Conservation (phyloP, 2,797 vertebrate species). For the Cynopterus sphinx region DNA sequence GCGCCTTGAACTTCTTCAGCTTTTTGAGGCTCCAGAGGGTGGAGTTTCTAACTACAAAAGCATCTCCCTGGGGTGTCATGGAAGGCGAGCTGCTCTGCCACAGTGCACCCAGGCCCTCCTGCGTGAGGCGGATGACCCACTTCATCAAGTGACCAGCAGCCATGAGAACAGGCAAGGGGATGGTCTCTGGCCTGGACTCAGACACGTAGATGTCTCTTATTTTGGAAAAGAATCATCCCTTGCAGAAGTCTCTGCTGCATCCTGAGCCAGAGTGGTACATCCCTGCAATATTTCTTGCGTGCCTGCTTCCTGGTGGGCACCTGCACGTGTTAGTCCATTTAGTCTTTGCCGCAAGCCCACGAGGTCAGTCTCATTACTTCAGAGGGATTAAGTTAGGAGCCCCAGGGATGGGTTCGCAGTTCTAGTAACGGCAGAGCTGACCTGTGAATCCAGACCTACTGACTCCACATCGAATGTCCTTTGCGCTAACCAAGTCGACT, state of each 20-base stretch:
- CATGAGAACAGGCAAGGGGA: background rate
- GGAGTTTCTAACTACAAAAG: background rate
- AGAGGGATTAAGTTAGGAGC: background rate
- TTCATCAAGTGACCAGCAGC: background rate
- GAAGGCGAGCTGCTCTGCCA: background rate
- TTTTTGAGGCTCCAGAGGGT: background rate
- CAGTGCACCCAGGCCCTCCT: background rate
- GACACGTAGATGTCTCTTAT: background rate
- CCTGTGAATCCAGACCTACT: background rate
- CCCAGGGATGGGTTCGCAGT: background rate
- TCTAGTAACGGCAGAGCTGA: background rate
- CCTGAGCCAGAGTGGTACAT: background rate
- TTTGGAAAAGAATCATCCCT: background rate
- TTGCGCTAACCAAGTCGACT: background rate
- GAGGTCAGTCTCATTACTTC: background rate
- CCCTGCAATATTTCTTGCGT: no score
- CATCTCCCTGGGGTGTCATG: background rate
- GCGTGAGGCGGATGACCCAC: background rate
- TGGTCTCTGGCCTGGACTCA: background rate
- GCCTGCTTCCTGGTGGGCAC: background rate
- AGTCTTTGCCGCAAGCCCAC: background rate
- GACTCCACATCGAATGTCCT: background rate
- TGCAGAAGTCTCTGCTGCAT: background rate
- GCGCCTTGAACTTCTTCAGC: background rate
- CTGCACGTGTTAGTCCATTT: accelerated